These are phyloP conservation scores for Pempheris klunzingeri DNA, from an alignment of 2,797 vertebrate genomes.

Conservation along the genomic window DNA sequence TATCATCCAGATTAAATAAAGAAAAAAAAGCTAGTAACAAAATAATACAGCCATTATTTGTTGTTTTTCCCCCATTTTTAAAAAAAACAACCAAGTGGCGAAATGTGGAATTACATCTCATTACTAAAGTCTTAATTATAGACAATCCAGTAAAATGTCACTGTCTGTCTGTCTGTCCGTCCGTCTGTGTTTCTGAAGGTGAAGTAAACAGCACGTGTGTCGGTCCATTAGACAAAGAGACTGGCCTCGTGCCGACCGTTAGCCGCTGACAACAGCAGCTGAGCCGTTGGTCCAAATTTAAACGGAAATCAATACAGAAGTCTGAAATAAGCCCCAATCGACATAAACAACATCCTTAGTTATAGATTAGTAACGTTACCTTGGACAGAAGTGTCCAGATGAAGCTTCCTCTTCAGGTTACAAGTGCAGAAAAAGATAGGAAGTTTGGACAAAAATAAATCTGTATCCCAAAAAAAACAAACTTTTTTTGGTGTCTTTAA, in stretches of 20 bases:
- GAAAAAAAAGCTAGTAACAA: too few species aligned
- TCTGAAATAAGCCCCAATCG: background rate
- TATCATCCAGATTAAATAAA: too few species aligned
- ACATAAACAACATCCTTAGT: background rate
- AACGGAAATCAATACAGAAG: background rate
- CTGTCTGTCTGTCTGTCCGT: too few species aligned
- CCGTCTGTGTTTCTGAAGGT: too few species aligned
- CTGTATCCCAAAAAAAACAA: slow-evolving; percentile 13
- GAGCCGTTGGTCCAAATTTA: background rate
- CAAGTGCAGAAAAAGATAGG: slow-evolving; percentile 26
- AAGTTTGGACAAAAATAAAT: slow-evolving; percentile 38
- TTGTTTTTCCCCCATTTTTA: background rate
- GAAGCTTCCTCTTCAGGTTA: slow-evolving; percentile 46
- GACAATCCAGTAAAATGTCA: fast-evolving
- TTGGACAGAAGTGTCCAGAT: slow-evolving; percentile 54
- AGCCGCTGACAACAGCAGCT: slow-evolving; percentile 2
- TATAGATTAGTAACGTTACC: slow-evolving; percentile 57
- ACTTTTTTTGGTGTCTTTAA: slow-evolving; percentile 31
- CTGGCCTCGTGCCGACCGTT: slow-evolving; percentile 53
- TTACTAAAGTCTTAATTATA: background rate
- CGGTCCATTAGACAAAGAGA: slow-evolving; percentile 55
- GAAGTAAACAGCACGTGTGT: background rate
- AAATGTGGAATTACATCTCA: background rate
- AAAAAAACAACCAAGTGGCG: background rate
- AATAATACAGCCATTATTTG: background rate